A percentile compares a stretch with the other conserved stretches of the same genome.
phyloP scores from a whole-genome alignment of 1,140 invertebrate species.

The Drosophila rufa region DNA sequence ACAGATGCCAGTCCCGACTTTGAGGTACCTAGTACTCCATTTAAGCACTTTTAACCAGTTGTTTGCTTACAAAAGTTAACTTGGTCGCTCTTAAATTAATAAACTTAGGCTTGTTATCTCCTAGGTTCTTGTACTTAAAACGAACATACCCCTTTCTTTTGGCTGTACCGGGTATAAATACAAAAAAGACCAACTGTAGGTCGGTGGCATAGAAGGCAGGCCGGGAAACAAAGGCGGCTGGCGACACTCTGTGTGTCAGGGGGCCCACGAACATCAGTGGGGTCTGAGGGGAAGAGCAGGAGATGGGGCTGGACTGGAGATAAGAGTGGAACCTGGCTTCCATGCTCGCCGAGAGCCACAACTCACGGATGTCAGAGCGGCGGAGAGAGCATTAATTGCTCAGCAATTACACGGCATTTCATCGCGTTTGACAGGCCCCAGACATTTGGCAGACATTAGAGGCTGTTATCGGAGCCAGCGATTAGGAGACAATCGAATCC shows the following conservation, averaged over 20 bases:
- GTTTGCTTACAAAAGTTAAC: fast-evolving
- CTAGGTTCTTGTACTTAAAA: neutral
- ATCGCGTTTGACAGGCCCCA: constrained; percentile 25
- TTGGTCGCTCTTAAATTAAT: neutral
- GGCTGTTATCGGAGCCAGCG: constrained; percentile 8
- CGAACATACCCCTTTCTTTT: neutral
- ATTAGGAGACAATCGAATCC: constrained; percentile 20
- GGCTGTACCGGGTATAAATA: neutral
- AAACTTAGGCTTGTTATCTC: neutral
- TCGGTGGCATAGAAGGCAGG: neutral
- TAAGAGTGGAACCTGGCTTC: constrained; percentile 3
- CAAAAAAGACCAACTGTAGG: constrained; percentile 4
- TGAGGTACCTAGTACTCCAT: constrained; percentile 8
- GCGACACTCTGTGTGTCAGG: constrained; percentile 12
- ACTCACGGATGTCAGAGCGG: constrained; percentile 1
- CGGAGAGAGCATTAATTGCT: constrained; percentile 33
- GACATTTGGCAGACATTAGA: constrained; percentile 22
- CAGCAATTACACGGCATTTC: constrained; percentile 29
- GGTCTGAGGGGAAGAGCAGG: neutral
- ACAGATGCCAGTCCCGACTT: neutral
- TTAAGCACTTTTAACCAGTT: no score
- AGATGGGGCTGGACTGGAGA: constrained; percentile 3
- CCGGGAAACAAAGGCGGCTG: constrained; percentile 27
- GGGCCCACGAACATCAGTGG: constrained; percentile 11
- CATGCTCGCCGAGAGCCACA: neutral